Evolutionary conservation across 2,797 vertebrate species (phyloP).

Genomic region (Galago senegalensis): DNA sequence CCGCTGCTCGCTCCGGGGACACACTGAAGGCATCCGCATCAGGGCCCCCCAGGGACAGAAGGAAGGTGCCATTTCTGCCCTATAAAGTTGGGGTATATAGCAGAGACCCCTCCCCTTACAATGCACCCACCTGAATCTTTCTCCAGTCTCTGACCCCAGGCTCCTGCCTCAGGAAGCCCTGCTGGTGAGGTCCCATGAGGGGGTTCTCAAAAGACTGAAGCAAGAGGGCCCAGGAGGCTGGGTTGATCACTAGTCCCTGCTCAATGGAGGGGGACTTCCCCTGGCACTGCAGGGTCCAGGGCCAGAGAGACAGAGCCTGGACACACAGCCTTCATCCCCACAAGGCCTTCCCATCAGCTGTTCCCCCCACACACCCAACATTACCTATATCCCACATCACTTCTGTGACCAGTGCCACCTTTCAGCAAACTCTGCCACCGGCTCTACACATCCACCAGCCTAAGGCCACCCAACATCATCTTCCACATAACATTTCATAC

Average conservation of each 20-base stretch:
- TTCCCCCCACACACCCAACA: neutral
- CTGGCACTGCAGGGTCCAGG: neutral
- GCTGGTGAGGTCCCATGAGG: neutral
- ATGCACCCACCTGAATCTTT: neutral
- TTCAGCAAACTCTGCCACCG: neutral
- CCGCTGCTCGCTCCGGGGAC: slow-evolving; percentile 83
- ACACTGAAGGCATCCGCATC: slow-evolving; percentile 91
- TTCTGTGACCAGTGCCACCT: too few species aligned
- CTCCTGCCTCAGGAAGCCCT: neutral
- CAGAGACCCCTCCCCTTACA: neutral
- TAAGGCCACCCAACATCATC: neutral
- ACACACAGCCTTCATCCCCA: neutral
- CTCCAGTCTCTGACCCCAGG: neutral
- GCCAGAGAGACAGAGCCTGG: neutral
- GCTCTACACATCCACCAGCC: neutral
- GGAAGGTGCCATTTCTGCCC: slow-evolving; percentile 89
- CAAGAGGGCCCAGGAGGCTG: neutral
- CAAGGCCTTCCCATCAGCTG: neutral
- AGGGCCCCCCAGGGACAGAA: slow-evolving; percentile 89
- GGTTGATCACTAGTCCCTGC: neutral
- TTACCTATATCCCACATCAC: neutral
- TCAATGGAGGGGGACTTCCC: neutral
- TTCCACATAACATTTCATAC: neutral
- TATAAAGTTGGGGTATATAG: slow-evolving; percentile 73
- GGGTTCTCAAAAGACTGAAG: neutral